Evolutionary conservation across 1,140 invertebrate species (phyloP), one percentile per base, ranked within the genome.

Genomic region (Drosophila aff.): DNA sequence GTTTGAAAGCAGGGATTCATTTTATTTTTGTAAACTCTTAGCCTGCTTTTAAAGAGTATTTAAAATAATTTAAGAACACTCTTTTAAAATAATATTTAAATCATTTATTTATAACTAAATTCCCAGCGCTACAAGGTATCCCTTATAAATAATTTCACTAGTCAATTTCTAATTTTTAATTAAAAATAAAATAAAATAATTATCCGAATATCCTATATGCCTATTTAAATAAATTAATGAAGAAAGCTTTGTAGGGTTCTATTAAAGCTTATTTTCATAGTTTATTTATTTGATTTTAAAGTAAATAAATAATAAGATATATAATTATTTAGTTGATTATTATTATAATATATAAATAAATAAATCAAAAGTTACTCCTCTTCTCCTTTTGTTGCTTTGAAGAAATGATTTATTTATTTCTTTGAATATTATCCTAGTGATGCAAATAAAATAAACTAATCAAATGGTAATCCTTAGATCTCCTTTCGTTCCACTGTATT

Each of bases 401-500:
- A 9, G 1, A 33, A 33, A 3, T 6, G 6, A 6, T 15, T 40
- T 40, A 38, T 38, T 38, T 38, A 40, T 40, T 15, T 15, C 15
- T 16, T 15, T 40, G 6, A 6, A 15, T 40, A 15, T 15, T 38
- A 15, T 15, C 9, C 31, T 2, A 33, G 8, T 33, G 8, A 2
- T 9, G 10, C 31, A 33, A 33, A 33, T 33, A 13, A 4, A 13
- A 11, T 36, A 36, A 36, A 11, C 23, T 23, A n/a, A n/a, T n/a
- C 6, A n/a, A 52, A 28, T 52, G 1, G n/a, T 18, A 18, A 15
- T 15, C 16, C 23, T 4, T 16, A 7, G 0, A 21, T 16, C n/a
- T 2, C 4, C 1, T 33, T 18, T 61, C 4, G 16, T 5, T 11
- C 59, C 64, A 67, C 64, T 63, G 64, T 67, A 9, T 44, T 18